Evolutionary conservation across 2,113 vertebrate species (phyloP).

Genomic region (Phaethon lepturus): DNA sequence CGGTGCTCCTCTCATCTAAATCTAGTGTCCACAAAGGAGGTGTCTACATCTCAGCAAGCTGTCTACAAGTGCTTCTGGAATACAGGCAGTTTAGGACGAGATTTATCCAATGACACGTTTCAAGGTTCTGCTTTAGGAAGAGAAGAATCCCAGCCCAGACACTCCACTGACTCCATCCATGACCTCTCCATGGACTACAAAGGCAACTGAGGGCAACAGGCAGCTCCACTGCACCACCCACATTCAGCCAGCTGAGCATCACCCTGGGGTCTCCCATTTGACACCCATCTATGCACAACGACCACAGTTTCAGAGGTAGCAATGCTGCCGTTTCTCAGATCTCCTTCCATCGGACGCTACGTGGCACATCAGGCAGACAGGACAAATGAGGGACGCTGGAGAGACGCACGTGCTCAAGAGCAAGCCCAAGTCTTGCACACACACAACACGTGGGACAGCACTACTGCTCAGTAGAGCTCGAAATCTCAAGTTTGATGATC

Average conservation of each 20-base stretch:
- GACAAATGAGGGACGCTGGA: accelerated
- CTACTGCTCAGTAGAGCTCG: background rate
- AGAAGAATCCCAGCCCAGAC: background rate
- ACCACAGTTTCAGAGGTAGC: background rate
- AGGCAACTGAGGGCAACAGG: accelerated
- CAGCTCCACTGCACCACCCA: background rate
- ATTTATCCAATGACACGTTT: background rate
- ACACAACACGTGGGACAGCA: background rate
- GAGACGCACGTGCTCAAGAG: background rate
- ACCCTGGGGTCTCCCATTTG: background rate
- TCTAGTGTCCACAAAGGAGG: background rate
- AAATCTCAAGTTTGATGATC: background rate
- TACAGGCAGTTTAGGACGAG: background rate
- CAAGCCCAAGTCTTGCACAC: background rate
- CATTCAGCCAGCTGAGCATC: background rate
- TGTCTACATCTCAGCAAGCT: background rate
- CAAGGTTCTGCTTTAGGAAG: background rate
- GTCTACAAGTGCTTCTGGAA: background rate
- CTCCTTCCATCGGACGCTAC: accelerated
- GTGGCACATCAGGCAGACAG: background rate
- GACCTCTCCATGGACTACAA: background rate
- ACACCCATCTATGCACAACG: background rate
- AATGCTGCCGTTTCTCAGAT: accelerated
- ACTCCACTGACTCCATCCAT: background rate
- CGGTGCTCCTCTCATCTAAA: accelerated